phyloP scores from a whole-genome alignment of 2,888 invertebrate genomes.

The Erebia epiphron region DNA sequence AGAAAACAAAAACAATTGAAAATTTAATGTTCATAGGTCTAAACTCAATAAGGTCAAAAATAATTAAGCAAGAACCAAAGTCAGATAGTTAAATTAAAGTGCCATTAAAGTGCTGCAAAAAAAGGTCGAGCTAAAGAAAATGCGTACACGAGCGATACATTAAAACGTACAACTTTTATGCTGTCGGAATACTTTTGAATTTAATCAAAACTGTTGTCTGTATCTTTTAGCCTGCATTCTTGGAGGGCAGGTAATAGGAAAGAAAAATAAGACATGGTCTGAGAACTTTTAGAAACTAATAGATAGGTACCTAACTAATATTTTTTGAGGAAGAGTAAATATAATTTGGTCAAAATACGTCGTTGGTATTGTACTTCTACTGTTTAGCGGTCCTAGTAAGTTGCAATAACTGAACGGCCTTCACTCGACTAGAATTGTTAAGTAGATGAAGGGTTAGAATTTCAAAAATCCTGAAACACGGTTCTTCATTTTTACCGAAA shows the following conservation, averaged over 20 bases:
- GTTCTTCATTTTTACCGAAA: too few relatives aligned
- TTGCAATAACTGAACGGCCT: too few relatives aligned
- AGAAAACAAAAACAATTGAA: not conserved
- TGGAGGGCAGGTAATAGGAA: too few relatives aligned
- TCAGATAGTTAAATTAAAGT: constrained; percentile 3
- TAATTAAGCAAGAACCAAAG: constrained; percentile 1
- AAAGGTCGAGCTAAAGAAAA: constrained; percentile 1
- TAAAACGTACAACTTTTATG: not conserved
- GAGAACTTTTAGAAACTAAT: too few relatives aligned
- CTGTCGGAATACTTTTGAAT: not conserved
- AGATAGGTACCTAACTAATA: too few relatives aligned
- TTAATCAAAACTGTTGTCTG: not conserved
- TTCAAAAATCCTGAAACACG: too few relatives aligned
- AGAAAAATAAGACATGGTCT: too few relatives aligned
- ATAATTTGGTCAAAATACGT: not conserved
- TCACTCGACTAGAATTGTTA: too few relatives aligned
- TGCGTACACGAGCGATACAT: not conserved
- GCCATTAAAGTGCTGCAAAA: not conserved
- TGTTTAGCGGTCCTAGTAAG: not conserved
- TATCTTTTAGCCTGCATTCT: too few relatives aligned
- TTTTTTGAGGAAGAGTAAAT: too few relatives aligned
- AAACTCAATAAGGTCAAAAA: constrained; percentile 4
- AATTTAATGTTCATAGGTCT: not conserved
- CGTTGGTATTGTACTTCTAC: not conserved
- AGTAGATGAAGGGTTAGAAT: too few relatives aligned